phyloP scores from a whole-genome alignment of 2,888 invertebrate species.

The Alloplasta piceator region DNA sequence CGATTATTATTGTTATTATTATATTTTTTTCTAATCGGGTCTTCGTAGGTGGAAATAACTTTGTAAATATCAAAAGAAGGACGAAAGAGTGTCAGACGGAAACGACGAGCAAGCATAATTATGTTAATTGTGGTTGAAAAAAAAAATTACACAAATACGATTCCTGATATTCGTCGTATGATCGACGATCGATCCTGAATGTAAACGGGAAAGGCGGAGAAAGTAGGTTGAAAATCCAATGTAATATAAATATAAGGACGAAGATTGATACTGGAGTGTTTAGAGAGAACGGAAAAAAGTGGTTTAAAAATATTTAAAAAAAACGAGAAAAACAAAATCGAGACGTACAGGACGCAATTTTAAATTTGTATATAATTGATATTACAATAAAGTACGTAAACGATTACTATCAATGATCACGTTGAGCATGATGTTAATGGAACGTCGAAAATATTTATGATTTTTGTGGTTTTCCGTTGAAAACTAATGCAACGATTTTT shows the following conservation, averaged over 20 bases:
- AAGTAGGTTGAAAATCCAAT: conserved; percentile 64
- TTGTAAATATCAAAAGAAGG: conserved; percentile 65
- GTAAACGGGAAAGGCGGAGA: conserved; percentile 43
- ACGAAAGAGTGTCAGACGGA: conserved; percentile 18
- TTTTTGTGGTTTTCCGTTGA: too few relatives aligned
- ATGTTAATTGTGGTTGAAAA: conserved; percentile 36
- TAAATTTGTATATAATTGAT: conserved; percentile 82
- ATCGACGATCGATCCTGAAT: conserved; percentile 49
- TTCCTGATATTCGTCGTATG: neutral
- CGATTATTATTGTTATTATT: conserved; percentile 14
- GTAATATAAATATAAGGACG: conserved; percentile 68
- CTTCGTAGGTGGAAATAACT: conserved; percentile 54
- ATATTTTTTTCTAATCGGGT: conserved; percentile 36
- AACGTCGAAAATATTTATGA: too few relatives aligned
- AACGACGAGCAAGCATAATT: conserved; percentile 4
- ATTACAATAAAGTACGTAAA: conserved; percentile 81
- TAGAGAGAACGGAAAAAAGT: conserved; percentile 50
- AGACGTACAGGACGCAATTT: conserved; percentile 77
- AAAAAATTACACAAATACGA: neutral
- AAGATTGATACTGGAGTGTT: conserved; percentile 55
- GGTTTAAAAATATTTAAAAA: conserved; percentile 36
- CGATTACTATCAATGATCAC: conserved; percentile 72
- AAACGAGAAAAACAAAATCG: conserved; percentile 51
- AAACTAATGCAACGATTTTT: too few relatives aligned
- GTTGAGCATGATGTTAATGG: neutral